Percentiles rank a stretch among this genome's conserved stretches.
These are phyloP conservation scores for Oxyruncus cristatus DNA, from an alignment of 2,113 vertebrate species.

Conservation along the genomic window DNA sequence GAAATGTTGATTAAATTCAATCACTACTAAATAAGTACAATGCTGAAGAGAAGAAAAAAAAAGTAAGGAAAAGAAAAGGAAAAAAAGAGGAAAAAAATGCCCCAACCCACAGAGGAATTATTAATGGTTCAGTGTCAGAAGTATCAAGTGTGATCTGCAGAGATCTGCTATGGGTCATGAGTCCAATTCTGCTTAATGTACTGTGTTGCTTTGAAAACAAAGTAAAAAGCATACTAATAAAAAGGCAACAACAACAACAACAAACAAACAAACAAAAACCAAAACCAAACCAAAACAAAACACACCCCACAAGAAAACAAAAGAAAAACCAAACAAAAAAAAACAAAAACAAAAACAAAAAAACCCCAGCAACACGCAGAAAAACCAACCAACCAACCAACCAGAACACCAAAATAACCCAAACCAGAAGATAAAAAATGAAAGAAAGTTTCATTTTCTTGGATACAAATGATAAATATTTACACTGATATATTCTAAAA, in stretches of 20 bases:
- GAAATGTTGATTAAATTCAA: constrained; percentile 17
- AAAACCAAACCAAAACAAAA: no score
- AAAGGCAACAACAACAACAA: no score
- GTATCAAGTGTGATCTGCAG: background rate
- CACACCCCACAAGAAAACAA: no score
- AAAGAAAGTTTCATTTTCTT: background rate
- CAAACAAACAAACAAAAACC: background rate
- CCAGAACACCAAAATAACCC: background rate
- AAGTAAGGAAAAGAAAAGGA: background rate
- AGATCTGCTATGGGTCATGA: background rate
- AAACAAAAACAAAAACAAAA: no score
- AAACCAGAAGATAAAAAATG: background rate
- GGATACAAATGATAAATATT: background rate
- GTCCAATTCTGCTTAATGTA: background rate
- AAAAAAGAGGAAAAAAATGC: background rate
- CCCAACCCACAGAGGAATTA: background rate
- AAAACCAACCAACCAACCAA: background rate
- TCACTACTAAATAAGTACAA: background rate
- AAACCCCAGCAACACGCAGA: no score
- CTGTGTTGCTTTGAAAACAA: background rate
- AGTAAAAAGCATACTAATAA: background rate
- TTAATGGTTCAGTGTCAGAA: background rate
- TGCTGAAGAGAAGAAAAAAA: background rate
- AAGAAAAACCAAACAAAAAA: background rate
- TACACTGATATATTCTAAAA: background rate